Conservation (phyloP, 2,113 vertebrate genomes). For the Holacanthus passer region DNA sequence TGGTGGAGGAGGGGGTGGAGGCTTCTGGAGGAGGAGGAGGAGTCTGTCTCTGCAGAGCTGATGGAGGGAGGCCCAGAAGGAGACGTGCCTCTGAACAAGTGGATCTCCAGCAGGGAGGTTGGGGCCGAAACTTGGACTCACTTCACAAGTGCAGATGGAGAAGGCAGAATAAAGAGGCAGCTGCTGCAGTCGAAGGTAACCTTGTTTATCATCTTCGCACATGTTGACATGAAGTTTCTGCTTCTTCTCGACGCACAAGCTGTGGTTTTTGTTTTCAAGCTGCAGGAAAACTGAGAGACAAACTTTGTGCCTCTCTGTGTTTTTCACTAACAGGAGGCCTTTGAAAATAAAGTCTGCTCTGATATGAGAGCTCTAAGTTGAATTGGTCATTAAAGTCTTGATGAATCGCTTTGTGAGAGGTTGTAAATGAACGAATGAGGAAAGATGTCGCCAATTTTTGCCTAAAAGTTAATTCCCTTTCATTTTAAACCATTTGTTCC, state of each 20-base stretch:
- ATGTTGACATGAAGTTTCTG: not conserved
- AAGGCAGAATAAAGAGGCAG: slow-evolving; percentile 13
- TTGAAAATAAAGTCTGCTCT: not conserved
- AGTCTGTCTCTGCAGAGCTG: slow-evolving; percentile 50
- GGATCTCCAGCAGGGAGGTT: slow-evolving; percentile 40
- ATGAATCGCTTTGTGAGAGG: not conserved
- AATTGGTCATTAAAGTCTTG: not conserved
- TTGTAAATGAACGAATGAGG: not conserved
- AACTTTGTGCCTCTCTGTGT: not conserved
- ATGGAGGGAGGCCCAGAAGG: slow-evolving; percentile 39
- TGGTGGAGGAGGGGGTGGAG: not conserved
- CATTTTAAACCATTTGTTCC: not conserved
- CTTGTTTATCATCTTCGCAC: slow-evolving; percentile 29
- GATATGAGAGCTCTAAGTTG: not conserved
- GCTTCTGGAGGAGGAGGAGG: slow-evolving; percentile 63
- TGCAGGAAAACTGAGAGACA: not conserved
- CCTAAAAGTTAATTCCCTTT: not conserved
- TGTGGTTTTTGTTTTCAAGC: not conserved
- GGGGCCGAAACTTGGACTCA: slow-evolving; percentile 30
- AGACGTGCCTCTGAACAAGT: slow-evolving; percentile 42
- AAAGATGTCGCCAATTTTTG: not conserved
- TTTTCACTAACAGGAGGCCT: not conserved
- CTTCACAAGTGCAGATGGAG: slow-evolving; percentile 59
- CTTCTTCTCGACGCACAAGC: not conserved
- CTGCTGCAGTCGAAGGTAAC: slow-evolving; percentile 61